Percentiles rank a stretch among this genome's conserved stretches.
Conservation (phyloP, 2,797 vertebrate species). For the Ctenochaetus hawaiiensis region DNA sequence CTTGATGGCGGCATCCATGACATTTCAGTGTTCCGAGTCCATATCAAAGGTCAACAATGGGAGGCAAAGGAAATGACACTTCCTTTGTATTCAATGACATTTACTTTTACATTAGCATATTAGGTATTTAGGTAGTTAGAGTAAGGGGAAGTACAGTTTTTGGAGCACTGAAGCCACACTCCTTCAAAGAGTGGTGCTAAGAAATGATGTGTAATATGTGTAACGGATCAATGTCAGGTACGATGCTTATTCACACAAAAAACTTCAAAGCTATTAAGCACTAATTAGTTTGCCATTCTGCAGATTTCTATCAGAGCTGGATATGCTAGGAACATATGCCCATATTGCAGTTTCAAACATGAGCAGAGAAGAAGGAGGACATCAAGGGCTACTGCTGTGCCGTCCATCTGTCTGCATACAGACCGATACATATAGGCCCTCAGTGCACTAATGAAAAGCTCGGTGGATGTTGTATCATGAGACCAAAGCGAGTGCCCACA, state of each 20-base stretch:
- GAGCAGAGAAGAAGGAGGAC: conserved; percentile 62
- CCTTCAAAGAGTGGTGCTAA: not conserved
- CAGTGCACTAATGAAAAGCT: conserved; percentile 50
- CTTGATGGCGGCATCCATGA: conserved; percentile 59
- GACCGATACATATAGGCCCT: conserved; percentile 63
- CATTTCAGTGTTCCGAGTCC: conserved; percentile 59
- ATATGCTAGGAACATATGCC: conserved; percentile 65
- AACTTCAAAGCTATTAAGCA: conserved; percentile 36
- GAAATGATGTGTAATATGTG: not conserved
- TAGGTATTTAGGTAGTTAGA: conserved; percentile 40
- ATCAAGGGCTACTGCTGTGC: conserved; percentile 76
- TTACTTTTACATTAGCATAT: conserved; percentile 59
- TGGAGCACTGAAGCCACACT: not conserved
- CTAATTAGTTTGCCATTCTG: conserved; percentile 43
- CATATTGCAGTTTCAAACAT: conserved; percentile 60
- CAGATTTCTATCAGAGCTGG: conserved; percentile 61
- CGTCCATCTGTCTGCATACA: conserved; percentile 76
- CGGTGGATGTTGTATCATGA: conserved; percentile 31
- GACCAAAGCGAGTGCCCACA: conserved; percentile 14
- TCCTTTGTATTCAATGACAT: conserved; percentile 66
- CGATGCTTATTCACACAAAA: not conserved
- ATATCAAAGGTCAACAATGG: conserved; percentile 72
- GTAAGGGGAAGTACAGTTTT: not conserved
- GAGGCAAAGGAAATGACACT: conserved; percentile 44
- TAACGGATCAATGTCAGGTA: conserved; percentile 17